phyloP scores from a whole-genome alignment of 2,888 invertebrate genomes.

The Petrolisthes manimaculis region DNA sequence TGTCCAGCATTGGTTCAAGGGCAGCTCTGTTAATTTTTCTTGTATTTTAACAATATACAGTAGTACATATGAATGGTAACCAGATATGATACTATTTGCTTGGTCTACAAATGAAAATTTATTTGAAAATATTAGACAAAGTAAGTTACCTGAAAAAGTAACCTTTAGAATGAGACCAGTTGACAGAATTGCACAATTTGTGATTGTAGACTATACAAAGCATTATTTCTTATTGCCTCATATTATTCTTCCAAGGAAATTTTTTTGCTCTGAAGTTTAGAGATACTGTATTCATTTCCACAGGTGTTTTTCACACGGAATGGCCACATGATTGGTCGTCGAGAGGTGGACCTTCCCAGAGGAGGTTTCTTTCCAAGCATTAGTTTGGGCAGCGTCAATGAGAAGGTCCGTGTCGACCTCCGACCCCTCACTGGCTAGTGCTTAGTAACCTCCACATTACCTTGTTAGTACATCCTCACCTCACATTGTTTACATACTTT shows the following conservation, averaged over 20 bases:
- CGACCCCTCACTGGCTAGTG: conserved; percentile 72
- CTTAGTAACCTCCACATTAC: neutral
- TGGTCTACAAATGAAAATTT: too few relatives aligned
- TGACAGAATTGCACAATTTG: too few relatives aligned
- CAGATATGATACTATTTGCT: too few relatives aligned
- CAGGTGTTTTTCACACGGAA: conserved; percentile 74
- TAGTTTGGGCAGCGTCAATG: conserved; percentile 73
- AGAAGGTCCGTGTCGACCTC: conserved; percentile 73
- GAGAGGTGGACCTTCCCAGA: conserved; percentile 72
- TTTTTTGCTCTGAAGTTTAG: neutral
- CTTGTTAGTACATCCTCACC: too few relatives aligned
- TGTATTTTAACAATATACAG: too few relatives aligned
- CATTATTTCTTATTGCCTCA: neutral
- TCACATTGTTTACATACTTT: too few relatives aligned
- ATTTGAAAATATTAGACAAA: too few relatives aligned
- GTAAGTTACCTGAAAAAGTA: too few relatives aligned
- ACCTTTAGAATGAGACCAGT: too few relatives aligned
- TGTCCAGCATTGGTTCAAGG: too few relatives aligned
- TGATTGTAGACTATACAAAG: neutral
- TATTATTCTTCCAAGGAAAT: conserved; percentile 12
- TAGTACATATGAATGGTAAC: too few relatives aligned
- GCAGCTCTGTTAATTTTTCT: too few relatives aligned
- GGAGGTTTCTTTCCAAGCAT: conserved; percentile 74
- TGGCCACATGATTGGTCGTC: conserved; percentile 72
- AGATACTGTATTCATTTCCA: conserved; percentile 64